A percentile compares a stretch with the other conserved stretches of the same genome.
These are phyloP conservation scores for Lichenostomus cassidix DNA, from an alignment of 2,113 vertebrate species.

Conservation along the genomic window DNA sequence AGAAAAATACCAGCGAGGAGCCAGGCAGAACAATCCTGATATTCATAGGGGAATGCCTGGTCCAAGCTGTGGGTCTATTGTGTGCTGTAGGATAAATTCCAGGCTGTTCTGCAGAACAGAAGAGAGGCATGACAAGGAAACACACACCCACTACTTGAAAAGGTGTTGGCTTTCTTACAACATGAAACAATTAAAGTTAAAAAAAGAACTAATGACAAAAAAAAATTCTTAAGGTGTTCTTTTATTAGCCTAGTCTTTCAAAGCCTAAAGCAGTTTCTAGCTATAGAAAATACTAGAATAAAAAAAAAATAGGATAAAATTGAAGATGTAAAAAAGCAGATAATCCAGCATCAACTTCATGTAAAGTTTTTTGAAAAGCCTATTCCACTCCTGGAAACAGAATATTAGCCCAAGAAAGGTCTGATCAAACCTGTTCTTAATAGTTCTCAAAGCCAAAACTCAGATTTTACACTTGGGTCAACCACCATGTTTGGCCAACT, in stretches of 20 bases:
- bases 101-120: not conserved
- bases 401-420: not conserved
- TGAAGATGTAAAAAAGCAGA: not conserved
- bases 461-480: not conserved
- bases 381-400: not conserved
- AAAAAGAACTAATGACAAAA: not conserved
- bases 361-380: not conserved
- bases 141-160: not conserved
- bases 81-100: not conserved
- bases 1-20: not conserved
- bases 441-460: not conserved
- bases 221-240: not conserved
- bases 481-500: not conserved
- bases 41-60: accelerated
- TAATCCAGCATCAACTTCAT: not conserved
- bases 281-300: not conserved
- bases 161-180: not conserved
- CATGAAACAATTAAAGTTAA: not conserved
- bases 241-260: not conserved
- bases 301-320: not conserved
- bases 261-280: not conserved
- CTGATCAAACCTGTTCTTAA: not conserved
- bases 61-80: not conserved
- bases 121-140: not conserved
- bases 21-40: not conserved